Percentiles rank a stretch among this genome's conserved stretches.
Conservation (phyloP, 2,797 vertebrate genomes). For the Hoplostethus atlanticus region DNA sequence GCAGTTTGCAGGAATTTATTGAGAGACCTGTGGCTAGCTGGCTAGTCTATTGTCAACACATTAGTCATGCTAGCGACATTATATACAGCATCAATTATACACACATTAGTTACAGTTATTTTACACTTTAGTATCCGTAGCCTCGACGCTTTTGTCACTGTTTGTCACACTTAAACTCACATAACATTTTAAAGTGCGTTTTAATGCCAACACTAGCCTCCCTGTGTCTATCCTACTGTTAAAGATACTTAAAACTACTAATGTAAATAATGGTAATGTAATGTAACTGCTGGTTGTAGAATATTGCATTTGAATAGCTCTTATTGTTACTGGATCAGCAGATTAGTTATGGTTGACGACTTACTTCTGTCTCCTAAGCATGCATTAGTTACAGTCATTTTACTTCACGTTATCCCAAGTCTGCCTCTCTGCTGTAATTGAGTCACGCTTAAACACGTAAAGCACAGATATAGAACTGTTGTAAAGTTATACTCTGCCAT, state of each 20-base stretch:
- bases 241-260: neutral
- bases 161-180: conserved; percentile 4
- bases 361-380: conserved; percentile 32
- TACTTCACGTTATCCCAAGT: conserved; percentile 42
- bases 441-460: conserved; percentile 19
- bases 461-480: conserved; percentile 8
- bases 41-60: conserved; percentile 14
- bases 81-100: conserved; percentile 5
- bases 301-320: conserved; percentile 25
- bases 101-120: conserved; percentile 40
- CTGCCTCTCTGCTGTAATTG: conserved; percentile 42
- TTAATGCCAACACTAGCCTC: neutral
- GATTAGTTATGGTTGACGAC: conserved; percentile 63
- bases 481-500: neutral
- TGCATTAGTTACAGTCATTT: conserved; percentile 56
- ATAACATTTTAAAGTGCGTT: neutral
- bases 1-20: neutral
- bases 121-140: conserved; percentile 2
- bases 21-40: neutral
- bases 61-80: conserved; percentile 7
- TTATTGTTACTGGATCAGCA: conserved; percentile 42
- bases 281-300: conserved; percentile 50
- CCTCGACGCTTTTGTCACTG: conserved; percentile 14
- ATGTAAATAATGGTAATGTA: conserved; percentile 45
- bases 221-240: conserved; percentile 17